Evolutionary conservation across 2,797 vertebrate genomes (phyloP).

Genomic region (Urosaurus nigricauda): DNA sequence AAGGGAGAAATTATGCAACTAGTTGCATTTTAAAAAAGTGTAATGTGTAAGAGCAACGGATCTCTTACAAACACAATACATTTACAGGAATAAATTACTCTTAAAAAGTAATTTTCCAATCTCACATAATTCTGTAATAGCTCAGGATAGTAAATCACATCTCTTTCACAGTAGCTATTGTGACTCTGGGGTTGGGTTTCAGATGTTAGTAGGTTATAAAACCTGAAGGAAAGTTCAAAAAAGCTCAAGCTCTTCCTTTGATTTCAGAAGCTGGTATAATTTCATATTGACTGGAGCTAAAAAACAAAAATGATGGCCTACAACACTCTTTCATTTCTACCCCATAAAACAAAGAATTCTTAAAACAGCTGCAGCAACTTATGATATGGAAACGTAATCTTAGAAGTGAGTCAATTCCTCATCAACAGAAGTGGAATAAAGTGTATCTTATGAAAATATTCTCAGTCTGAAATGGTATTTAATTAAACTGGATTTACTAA

Average conservation of each 20-base stretch:
- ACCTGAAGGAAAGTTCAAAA: background rate
- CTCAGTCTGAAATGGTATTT: background rate
- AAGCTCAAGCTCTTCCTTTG: background rate
- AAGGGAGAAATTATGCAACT: too few species aligned
- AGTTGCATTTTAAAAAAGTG: too few species aligned
- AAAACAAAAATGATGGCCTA: background rate
- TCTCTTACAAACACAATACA: too few species aligned
- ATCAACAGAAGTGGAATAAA: background rate
- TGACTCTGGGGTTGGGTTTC: background rate
- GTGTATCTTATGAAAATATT: background rate
- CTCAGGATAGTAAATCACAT: background rate
- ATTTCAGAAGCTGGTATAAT: background rate
- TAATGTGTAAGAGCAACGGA: too few species aligned
- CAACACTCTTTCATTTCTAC: background rate
- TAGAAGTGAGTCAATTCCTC: slow-evolving; percentile 21
- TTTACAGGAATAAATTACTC: too few species aligned
- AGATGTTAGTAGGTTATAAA: background rate
- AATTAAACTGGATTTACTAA: slow-evolving; percentile 38
- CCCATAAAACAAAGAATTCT: background rate
- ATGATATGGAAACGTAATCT: background rate
- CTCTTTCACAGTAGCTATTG: background rate
- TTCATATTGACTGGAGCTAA: background rate
- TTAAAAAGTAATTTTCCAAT: too few species aligned
- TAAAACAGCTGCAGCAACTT: background rate
- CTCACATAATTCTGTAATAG: background rate